Evolutionary conservation across 2,888 invertebrate genomes (phyloP), one percentile per base, ranked within the genome.

Genomic region (Campoletis raptor): DNA sequence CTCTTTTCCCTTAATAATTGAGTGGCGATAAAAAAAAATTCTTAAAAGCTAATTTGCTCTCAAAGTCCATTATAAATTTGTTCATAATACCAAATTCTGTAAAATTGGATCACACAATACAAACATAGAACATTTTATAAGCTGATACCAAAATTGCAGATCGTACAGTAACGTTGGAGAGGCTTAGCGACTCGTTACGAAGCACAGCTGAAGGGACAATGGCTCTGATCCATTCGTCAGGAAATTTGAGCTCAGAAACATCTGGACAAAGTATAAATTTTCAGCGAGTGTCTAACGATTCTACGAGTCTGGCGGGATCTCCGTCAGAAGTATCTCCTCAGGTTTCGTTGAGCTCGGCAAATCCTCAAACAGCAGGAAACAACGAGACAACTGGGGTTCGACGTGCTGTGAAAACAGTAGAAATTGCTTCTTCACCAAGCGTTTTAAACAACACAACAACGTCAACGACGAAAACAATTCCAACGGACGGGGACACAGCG

Each of bases 401-500:
- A 21, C 48, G 24, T 9, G 12, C 18, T 5, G 61, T 57, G 30
- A 84, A 77, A 61, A 52, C 24, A n/a, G 64, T 67, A 40, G 67
- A 76, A 1, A 72, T 12, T 6, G n/a, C n/a, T 18, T 36, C 66
- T 21, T 66, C 45, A 48, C 21, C 73, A 9, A 73, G 10, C 57
- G n/a, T 3, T 48, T 10, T 4, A 37, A n/a, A 61, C 84, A 18
- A 83, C 86, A 72, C 48, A 36, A 79, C 90, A 92, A 85, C 89
- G 89, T 81, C 64, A 0, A 73, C 67, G 57, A 79, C 42, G 83
- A 90, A 10, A 89, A 90, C 72, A 94, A 95, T 89, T 64, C 93
- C 96, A 79, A 95, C 96, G 64, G 95, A 96, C 92, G 90, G 91
- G 40, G 90, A 92, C 69, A 90, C 91, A 12, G 92, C 93, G 0